phyloP scores from a whole-genome alignment of 2,113 vertebrate genomes.

The Nestor notabilis region DNA sequence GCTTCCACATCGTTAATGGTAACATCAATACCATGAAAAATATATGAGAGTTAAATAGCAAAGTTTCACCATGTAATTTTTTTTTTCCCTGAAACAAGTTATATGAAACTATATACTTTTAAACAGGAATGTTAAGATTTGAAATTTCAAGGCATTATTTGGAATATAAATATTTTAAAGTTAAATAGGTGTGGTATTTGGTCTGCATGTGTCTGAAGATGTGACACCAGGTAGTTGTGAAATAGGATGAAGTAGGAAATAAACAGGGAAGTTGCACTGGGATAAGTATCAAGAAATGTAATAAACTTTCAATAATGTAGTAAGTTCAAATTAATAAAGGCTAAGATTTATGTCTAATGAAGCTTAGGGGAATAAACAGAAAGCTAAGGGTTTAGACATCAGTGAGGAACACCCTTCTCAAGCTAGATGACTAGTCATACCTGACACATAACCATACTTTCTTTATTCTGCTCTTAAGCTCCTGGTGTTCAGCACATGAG shows the following conservation, averaged over 20 bases:
- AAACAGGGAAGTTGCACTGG: neutral
- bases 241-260: neutral
- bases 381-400: neutral
- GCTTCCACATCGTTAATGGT: neutral
- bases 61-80: neutral
- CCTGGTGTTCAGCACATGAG: neutral
- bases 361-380: neutral
- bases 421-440: neutral
- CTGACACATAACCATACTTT: neutral
- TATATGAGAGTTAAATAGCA: neutral
- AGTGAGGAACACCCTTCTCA: neutral
- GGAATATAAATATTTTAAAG: neutral
- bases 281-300: neutral
- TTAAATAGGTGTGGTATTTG: neutral
- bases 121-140: neutral
- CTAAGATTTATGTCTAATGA: neutral
- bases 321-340: neutral
- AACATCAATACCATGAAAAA: neutral
- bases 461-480: neutral
- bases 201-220: neutral
- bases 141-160: neutral
- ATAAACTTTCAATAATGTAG: neutral
- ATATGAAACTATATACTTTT: neutral
- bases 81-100: neutral
- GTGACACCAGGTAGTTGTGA: neutral